phyloP scores from a whole-genome alignment of 2,888 invertebrate species.

The Platycnemis pennipes region DNA sequence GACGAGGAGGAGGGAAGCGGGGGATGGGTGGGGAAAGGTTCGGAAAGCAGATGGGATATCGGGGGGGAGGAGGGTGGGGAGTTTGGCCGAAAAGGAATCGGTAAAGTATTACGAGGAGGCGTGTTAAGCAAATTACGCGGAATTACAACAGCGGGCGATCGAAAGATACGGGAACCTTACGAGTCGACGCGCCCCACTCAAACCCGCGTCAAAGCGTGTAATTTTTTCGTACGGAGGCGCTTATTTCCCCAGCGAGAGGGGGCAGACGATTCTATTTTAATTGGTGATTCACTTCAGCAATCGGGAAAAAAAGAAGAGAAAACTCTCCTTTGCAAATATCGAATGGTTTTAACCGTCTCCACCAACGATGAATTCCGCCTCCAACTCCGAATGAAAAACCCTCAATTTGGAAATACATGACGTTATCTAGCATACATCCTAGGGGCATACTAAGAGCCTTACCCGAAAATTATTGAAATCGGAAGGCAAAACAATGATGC shows the following conservation, averaged over 20 bases:
- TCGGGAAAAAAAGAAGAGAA: neutral
- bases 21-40: too few relatives aligned
- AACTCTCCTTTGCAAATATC: neutral
- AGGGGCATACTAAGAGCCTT: neutral
- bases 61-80: neutral
- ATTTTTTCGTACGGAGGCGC: neutral
- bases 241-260: neutral
- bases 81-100: neutral
- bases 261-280: neutral
- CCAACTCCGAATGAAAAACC: neutral
- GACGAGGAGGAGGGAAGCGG: neutral
- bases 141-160: conserved; percentile 8
- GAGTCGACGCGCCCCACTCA: neutral
- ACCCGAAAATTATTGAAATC: neutral
- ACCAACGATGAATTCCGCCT: neutral
- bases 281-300: neutral
- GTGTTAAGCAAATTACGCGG: conserved; percentile 54
- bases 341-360: neutral
- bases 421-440: neutral
- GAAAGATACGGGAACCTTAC: neutral
- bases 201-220: neutral
- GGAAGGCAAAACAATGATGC: neutral
- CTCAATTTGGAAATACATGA: neutral
- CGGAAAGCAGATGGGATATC: neutral
- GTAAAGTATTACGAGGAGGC: neutral